These are phyloP conservation scores for Nomada ruficornis DNA, from an alignment of 2,888 invertebrate species.

Conservation along the genomic window DNA sequence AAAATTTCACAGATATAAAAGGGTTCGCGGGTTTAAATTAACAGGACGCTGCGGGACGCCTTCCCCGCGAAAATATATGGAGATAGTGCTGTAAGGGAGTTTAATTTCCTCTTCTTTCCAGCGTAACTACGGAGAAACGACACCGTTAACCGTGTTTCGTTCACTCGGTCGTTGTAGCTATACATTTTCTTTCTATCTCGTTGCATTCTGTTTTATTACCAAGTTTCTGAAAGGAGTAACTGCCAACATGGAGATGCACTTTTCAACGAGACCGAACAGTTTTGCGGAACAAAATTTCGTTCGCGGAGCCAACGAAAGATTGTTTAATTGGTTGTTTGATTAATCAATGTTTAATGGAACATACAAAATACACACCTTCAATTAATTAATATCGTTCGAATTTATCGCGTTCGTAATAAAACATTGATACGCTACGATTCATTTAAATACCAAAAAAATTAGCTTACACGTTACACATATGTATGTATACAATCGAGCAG, in stretches of 20 bases:
- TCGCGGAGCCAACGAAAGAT: background rate
- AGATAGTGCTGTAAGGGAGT: constrained; percentile 20
- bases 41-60: background rate
- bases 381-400: constrained; percentile 30
- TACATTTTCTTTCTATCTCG: background rate
- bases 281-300: background rate
- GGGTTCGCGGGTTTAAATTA: constrained; percentile 8
- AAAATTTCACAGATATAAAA: background rate
- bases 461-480: background rate
- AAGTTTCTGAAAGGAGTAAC: background rate
- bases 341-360: background rate
- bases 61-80: constrained; percentile 15
- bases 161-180: constrained; percentile 11
- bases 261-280: background rate
- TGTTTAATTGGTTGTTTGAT: background rate
- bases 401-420: background rate
- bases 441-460: background rate
- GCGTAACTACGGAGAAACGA: constrained; percentile 30
- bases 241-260: background rate
- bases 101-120: constrained; percentile 47
- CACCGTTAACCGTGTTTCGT: constrained; percentile 47
- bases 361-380: background rate
- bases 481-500: background rate
- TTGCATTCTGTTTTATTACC: constrained; percentile 21
- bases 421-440: constrained; percentile 8